These are phyloP conservation scores for Drosophila athabasca DNA, from an alignment of 1,140 invertebrate genomes.

Conservation along the genomic window DNA sequence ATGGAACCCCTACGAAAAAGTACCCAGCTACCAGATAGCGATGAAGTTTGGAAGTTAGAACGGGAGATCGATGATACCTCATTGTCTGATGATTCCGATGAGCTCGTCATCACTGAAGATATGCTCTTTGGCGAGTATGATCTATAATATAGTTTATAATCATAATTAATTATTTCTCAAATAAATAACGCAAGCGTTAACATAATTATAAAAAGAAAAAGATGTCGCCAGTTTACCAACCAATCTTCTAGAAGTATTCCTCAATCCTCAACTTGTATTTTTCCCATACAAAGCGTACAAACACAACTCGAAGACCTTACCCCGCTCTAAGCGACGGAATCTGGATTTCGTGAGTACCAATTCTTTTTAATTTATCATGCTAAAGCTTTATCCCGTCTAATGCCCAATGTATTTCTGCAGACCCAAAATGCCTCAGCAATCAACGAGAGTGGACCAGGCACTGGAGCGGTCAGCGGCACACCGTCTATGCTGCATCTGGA, in stretches of 20 bases:
- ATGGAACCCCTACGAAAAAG: background rate
- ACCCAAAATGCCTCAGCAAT: slow-evolving; percentile 46
- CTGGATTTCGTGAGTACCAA: slow-evolving; percentile 74
- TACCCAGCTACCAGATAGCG: too few relatives aligned
- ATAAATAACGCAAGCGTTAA: background rate
- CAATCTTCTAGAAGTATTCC: slow-evolving; percentile 2
- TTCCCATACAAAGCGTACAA: slow-evolving; percentile 62
- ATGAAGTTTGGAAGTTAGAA: slow-evolving; percentile 3
- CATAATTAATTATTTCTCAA: background rate
- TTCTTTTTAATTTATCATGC: rapidly evolving
- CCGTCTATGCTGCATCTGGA: slow-evolving; percentile 66
- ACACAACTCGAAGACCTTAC: slow-evolving; percentile 79
- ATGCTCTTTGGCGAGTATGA: slow-evolving; percentile 22
- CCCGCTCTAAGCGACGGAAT: slow-evolving; percentile 74
- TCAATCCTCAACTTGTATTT: slow-evolving; percentile 27
- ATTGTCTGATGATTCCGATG: slow-evolving; percentile 23
- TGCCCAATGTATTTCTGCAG: slow-evolving; percentile 18
- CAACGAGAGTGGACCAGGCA: slow-evolving; percentile 23
- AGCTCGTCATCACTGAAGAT: slow-evolving; percentile 46
- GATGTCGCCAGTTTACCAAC: background rate
- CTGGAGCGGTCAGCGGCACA: slow-evolving; percentile 2
- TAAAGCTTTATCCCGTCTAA: background rate
- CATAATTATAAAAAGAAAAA: background rate
- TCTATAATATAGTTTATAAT: background rate
- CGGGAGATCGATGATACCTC: slow-evolving; percentile 20